Conservation (phyloP, 1,140 invertebrate species). For the Eumaeus atala region DNA sequence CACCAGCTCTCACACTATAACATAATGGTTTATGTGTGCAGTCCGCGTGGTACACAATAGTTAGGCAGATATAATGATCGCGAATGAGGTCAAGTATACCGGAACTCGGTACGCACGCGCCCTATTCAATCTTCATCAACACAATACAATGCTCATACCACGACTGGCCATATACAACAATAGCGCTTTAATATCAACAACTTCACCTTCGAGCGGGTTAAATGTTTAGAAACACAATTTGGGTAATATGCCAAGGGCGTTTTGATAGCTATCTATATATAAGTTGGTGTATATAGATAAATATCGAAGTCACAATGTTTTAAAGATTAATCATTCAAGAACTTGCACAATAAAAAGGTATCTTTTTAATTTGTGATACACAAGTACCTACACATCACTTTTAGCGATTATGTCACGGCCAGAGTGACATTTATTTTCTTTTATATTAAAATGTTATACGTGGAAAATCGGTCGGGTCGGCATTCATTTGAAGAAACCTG, state of each 20-base stretch:
- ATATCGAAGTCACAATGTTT: too few species aligned
- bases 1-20: too few species aligned
- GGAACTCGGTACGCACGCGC: slow-evolving; percentile 53
- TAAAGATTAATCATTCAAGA: too few species aligned
- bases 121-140: slow-evolving; percentile 54
- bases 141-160: slow-evolving; percentile 51
- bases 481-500: too few species aligned
- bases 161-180: slow-evolving; percentile 27
- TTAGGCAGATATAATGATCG: slow-evolving; percentile 35
- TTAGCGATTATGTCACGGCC: too few species aligned
- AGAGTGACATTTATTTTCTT: too few species aligned
- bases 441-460: too few species aligned
- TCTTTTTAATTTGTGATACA: too few species aligned
- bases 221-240: background rate
- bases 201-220: background rate
- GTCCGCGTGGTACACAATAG: slow-evolving; percentile 25
- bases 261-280: background rate
- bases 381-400: too few species aligned
- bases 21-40: slow-evolving; percentile 8
- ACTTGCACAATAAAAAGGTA: too few species aligned
- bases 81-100: slow-evolving; percentile 63
- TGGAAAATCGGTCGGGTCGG: too few species aligned
- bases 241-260: slow-evolving; percentile 6
- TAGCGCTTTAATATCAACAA: slow-evolving; percentile 10
- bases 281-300: too few species aligned